These are phyloP conservation scores for Sylvicapra grimmia DNA, from an alignment of 2,113 vertebrate species.

Conservation along the genomic window DNA sequence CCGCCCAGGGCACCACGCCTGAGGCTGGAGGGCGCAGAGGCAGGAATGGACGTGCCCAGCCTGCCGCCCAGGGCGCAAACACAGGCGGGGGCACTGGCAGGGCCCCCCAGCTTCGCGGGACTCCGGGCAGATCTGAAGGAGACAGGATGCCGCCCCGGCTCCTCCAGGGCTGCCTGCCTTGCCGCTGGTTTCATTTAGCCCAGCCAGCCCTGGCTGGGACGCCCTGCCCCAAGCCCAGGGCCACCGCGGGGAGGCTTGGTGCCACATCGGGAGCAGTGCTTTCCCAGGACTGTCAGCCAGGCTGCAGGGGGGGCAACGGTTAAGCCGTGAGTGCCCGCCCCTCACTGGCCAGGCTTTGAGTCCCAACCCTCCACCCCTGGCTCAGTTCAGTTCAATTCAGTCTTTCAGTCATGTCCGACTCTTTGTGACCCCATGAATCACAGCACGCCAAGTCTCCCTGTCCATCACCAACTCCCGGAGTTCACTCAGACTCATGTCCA, in stretches of 20 bases:
- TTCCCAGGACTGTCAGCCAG: not conserved
- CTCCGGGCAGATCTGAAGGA: not conserved
- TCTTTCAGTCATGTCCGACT: too few species aligned
- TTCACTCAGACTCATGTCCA: too few species aligned
- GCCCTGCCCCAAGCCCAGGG: not conserved
- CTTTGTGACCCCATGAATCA: too few species aligned
- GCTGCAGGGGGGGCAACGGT: not conserved
- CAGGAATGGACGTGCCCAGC: fast-evolving
- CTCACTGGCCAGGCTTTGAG: not conserved
- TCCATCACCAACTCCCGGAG: too few species aligned
- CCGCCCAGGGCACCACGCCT: not conserved
- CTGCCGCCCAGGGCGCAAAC: not conserved
- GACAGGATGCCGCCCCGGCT: not conserved
- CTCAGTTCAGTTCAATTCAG: too few species aligned
- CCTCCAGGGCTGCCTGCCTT: not conserved
- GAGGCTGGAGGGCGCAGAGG: not conserved
- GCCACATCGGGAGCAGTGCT: fast-evolving
- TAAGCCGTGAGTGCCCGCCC: fast-evolving
- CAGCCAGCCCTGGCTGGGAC: not conserved
- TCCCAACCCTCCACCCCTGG: not conserved
- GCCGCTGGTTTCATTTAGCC: not conserved
- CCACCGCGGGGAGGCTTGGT: fast-evolving
- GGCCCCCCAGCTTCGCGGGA: fast-evolving
- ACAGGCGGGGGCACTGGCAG: not conserved
- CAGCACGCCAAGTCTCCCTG: too few species aligned